phyloP scores from a whole-genome alignment of 2,888 invertebrate genomes.

The Plusia festucae region DNA sequence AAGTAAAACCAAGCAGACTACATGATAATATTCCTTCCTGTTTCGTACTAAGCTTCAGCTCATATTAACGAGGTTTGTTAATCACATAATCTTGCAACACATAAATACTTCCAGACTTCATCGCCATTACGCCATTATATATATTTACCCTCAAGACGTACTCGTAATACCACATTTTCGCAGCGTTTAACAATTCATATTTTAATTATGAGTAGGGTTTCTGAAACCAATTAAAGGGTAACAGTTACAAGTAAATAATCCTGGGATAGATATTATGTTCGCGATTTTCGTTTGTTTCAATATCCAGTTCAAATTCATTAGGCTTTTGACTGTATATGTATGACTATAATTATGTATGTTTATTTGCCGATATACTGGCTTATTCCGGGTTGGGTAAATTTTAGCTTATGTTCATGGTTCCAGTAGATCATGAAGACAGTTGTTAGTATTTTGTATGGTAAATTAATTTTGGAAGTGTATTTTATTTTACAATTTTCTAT shows the following conservation, averaged over 20 bases:
- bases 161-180: slow-evolving; percentile 14
- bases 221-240: slow-evolving; percentile 18
- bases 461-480: too few relatives aligned
- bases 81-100: not conserved
- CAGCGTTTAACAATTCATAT: slow-evolving; percentile 30
- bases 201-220: slow-evolving; percentile 41
- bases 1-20: not conserved
- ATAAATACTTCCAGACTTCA: not conserved
- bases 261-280: not conserved
- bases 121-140: not conserved
- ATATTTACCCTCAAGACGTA: slow-evolving; percentile 32
- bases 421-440: not conserved
- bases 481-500: not conserved
- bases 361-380: not conserved
- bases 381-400: slow-evolving; percentile 15
- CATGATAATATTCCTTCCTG: not conserved
- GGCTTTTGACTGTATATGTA: slow-evolving; percentile 9
- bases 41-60: not conserved
- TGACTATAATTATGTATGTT: too few relatives aligned
- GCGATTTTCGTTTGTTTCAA: slow-evolving; percentile 4
- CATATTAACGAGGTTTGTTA: not conserved
- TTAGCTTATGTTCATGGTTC: slow-evolving; percentile 5
- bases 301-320: slow-evolving; percentile 23
- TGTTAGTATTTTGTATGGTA: not conserved
- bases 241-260: slow-evolving; percentile 34